A percentile compares a stretch with the other conserved stretches of the same genome.
phyloP scores from a whole-genome alignment of 2,113 vertebrate species.

The Ammodytes dubius region DNA sequence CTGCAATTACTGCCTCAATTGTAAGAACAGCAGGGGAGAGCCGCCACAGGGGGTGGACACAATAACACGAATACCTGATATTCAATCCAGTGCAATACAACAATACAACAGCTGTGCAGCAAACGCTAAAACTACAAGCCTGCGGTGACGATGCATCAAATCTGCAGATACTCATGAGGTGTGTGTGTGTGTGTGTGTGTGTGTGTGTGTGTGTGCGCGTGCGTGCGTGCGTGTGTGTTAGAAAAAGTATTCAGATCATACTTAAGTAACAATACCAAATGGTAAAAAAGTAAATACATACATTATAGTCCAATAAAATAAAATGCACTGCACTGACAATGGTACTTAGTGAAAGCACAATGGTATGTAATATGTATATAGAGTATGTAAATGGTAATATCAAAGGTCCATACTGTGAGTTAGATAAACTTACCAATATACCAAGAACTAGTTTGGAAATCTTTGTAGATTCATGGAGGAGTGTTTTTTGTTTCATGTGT shows the following conservation, averaged over 20 bases:
- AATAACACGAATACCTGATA: slow-evolving; percentile 45
- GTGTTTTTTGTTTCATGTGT: neutral
- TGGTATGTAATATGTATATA: too few relatives aligned
- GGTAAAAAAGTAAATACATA: too few relatives aligned
- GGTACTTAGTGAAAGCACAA: too few relatives aligned
- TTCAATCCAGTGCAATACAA: slow-evolving; percentile 47
- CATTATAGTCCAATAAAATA: neutral
- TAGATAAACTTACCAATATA: neutral
- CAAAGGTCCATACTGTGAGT: too few relatives aligned
- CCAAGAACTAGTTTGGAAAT: neutral
- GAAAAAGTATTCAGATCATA: too few relatives aligned
- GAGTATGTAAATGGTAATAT: too few relatives aligned
- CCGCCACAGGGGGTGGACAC: slow-evolving; percentile 38
- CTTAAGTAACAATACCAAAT: too few relatives aligned
- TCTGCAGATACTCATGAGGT: neutral
- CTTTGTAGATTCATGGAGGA: neutral
- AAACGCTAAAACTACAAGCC: slow-evolving; percentile 16
- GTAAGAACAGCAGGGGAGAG: slow-evolving; percentile 51
- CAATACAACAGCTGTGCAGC: slow-evolving; percentile 55
- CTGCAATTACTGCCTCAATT: slow-evolving; percentile 48
- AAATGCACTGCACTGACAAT: too few relatives aligned
- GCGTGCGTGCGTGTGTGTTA: too few relatives aligned
- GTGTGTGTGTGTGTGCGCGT: too few relatives aligned
- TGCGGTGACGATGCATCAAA: slow-evolving; percentile 18
- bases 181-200: too few relatives aligned